These are phyloP conservation scores for Spodoptera littoralis DNA, from an alignment of 2,888 invertebrate species.

Conservation along the genomic window DNA sequence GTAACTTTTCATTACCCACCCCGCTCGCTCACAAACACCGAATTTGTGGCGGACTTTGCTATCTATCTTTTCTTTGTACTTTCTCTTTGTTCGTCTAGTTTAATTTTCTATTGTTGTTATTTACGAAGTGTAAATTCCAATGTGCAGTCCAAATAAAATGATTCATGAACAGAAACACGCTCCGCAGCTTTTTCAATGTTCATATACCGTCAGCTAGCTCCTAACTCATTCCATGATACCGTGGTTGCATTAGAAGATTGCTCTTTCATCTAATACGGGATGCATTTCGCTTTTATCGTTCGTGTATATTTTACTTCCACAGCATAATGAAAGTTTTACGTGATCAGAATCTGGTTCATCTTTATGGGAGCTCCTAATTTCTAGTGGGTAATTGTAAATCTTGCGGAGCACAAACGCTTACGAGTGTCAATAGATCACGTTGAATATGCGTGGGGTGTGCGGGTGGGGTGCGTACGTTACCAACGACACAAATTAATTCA, in stretches of 20 bases:
- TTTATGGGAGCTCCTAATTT: constrained; percentile 39
- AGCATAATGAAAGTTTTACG: constrained; percentile 48
- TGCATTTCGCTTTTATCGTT: constrained; percentile 52
- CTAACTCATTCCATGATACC: constrained; percentile 45
- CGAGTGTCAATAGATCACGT: constrained; percentile 48
- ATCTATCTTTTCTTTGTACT: constrained; percentile 61
- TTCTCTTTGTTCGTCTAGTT: constrained; percentile 45
- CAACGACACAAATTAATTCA: constrained; percentile 61
- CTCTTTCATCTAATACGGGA: constrained; percentile 49
- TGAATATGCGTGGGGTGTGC: constrained; percentile 46
- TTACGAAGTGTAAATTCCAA: constrained; percentile 39
- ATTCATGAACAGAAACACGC: constrained; percentile 32
- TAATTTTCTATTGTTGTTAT: constrained; percentile 54
- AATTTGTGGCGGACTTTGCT: constrained; percentile 68
- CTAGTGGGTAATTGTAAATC: constrained; percentile 51
- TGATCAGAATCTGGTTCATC: constrained; percentile 40
- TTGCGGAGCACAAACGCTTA: constrained; percentile 30
- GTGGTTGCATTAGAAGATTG: constrained; percentile 54
- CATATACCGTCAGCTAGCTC: constrained; percentile 40
- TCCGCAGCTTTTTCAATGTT: constrained; percentile 39
- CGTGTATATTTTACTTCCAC: constrained; percentile 44
- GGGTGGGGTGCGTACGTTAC: constrained; percentile 45
- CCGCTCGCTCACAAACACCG: constrained; percentile 59
- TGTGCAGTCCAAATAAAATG: constrained; percentile 35
- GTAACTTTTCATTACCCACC: constrained; percentile 70